Conservation (phyloP, 2,797 vertebrate genomes). For the Discoglossus pictus region DNA sequence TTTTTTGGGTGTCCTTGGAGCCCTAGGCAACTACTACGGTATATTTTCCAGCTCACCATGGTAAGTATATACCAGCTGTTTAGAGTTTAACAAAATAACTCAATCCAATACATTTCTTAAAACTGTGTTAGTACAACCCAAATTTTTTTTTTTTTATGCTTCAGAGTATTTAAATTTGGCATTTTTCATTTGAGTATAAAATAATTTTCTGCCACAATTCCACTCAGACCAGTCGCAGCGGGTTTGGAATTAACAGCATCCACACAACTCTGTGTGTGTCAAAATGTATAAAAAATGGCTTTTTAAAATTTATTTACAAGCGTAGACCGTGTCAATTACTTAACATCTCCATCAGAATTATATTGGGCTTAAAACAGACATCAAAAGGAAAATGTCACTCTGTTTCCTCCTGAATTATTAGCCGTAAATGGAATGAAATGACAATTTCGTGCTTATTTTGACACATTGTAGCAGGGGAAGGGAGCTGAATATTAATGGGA, state of each 20-base stretch:
- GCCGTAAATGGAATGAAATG: slow-evolving; percentile 50
- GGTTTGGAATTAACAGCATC: slow-evolving; percentile 37
- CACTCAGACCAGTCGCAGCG: slow-evolving; percentile 36
- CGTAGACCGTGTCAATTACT: slow-evolving; percentile 47
- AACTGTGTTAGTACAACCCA: too few species aligned
- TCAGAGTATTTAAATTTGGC: too few species aligned
- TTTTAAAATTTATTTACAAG: slow-evolving; percentile 45
- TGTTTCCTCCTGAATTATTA: slow-evolving; percentile 40
- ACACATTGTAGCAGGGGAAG: slow-evolving; percentile 40
- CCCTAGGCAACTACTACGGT: too few species aligned
- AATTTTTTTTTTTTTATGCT: too few species aligned
- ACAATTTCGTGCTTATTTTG: slow-evolving; percentile 51
- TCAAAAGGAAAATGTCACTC: slow-evolving; percentile 47
- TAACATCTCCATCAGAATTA: slow-evolving; percentile 38
- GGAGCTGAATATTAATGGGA: slow-evolving; percentile 38
- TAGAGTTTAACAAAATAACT: too few species aligned
- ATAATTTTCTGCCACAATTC: slow-evolving; percentile 34
- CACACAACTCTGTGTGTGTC: slow-evolving; percentile 37
- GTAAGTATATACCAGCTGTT: too few species aligned
- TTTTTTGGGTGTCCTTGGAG: too few species aligned
- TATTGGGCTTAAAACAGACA: slow-evolving; percentile 49
- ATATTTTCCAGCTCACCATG: too few species aligned
- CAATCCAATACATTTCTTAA: too few species aligned
- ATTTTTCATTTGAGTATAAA: slow-evolving; percentile 28
- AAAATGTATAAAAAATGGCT: slow-evolving; percentile 38